Evolutionary conservation across 1,140 invertebrate genomes (phyloP).

Genomic region (Drosophila ficusphila): DNA sequence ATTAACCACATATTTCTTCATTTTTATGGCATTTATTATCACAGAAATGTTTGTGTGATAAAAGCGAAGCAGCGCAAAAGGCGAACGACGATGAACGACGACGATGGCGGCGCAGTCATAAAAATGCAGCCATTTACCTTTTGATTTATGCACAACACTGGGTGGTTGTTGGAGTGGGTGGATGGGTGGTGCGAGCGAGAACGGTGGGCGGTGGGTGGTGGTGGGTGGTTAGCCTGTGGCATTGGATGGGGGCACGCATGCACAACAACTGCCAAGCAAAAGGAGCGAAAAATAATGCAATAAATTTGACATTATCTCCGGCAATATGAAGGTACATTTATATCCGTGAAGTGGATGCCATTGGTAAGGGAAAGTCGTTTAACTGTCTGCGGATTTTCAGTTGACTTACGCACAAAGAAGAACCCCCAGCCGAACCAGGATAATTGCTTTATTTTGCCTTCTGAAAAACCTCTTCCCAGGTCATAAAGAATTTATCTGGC

Average conservation of each 20-base stretch:
- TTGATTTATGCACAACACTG: constrained; percentile 77
- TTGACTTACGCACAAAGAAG: constrained; percentile 44
- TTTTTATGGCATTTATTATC: constrained; percentile 83
- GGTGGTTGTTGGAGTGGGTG: neutral
- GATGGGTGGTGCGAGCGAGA: neutral
- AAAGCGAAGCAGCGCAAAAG: constrained; percentile 72
- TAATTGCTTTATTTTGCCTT: constrained; percentile 51
- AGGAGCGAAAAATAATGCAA: constrained; percentile 76
- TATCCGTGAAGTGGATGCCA: constrained; percentile 33
- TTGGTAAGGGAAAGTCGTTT: constrained; percentile 51
- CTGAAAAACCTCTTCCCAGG: constrained; percentile 6
- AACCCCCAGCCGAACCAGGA: constrained; percentile 9
- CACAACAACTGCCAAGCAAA: constrained; percentile 42
- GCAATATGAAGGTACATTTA: constrained; percentile 67
- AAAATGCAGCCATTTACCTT: constrained; percentile 83
- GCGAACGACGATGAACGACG: constrained; percentile 70
- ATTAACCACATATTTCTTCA: constrained; percentile 83
- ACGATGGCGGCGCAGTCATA: constrained; percentile 74
- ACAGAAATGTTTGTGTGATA: constrained; percentile 82
- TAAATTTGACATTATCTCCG: constrained; percentile 80
- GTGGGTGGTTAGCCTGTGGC: constrained; percentile 2
- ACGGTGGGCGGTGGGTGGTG: neutral
- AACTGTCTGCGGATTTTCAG: constrained; percentile 57
- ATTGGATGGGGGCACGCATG: constrained; percentile 33
- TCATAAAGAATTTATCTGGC: constrained; percentile 12